A percentile compares a stretch with the other conserved stretches of the same genome.
These are phyloP conservation scores for Papilio dardanus DNA, from an alignment of 1,140 invertebrate genomes.

Conservation along the genomic window DNA sequence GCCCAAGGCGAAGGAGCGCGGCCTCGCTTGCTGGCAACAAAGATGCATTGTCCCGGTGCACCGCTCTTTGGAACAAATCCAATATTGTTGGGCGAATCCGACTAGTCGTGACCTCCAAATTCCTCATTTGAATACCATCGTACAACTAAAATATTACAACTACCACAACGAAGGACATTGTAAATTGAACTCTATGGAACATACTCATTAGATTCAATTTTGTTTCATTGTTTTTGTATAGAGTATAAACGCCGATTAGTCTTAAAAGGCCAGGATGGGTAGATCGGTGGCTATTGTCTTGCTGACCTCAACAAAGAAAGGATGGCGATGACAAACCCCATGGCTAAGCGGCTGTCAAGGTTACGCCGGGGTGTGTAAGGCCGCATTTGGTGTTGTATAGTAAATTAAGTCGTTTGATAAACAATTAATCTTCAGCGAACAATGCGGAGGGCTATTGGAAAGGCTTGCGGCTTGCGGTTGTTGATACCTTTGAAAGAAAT, in stretches of 20 bases:
- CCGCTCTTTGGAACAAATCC: slow-evolving; percentile 73
- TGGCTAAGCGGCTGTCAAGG: slow-evolving; percentile 63
- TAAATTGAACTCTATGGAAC: slow-evolving; percentile 29
- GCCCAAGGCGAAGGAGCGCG: slow-evolving; percentile 60
- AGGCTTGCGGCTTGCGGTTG: background rate
- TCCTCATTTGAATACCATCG: slow-evolving; percentile 71
- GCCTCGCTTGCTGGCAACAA: slow-evolving; percentile 71
- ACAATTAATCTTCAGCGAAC: slow-evolving; percentile 36
- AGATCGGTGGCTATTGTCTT: slow-evolving; percentile 65
- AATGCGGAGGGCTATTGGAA: background rate
- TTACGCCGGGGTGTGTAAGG: slow-evolving; percentile 54
- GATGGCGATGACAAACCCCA: slow-evolving; percentile 60
- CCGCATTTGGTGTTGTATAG: slow-evolving; percentile 47
- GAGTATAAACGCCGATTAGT: slow-evolving; percentile 54
- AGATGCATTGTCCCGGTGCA: slow-evolving; percentile 72
- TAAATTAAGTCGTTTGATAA: slow-evolving; percentile 44
- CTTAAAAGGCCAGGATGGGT: slow-evolving; percentile 68
- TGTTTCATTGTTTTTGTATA: slow-evolving; percentile 35
- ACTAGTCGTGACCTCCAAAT: slow-evolving; percentile 74
- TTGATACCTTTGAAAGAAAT: background rate
- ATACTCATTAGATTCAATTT: slow-evolving; percentile 13
- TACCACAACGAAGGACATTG: background rate
- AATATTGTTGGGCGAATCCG: slow-evolving; percentile 69
- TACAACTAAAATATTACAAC: slow-evolving; percentile 40
- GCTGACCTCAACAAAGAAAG: slow-evolving; percentile 73